Conservation (phyloP, 2,797 vertebrate species). For the Scyliorhinus canicula region DNA sequence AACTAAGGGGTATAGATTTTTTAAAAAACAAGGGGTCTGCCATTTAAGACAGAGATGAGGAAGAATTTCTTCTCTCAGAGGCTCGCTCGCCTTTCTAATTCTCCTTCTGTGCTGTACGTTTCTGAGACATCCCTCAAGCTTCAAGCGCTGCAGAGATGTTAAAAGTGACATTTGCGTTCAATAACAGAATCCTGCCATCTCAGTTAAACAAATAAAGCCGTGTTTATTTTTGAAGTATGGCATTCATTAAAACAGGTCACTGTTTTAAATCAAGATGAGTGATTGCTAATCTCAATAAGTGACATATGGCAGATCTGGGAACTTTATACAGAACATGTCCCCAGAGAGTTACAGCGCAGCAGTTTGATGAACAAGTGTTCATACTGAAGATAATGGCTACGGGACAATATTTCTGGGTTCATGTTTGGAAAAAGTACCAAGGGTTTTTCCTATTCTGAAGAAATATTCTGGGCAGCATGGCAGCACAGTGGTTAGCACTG, state of each 20-base stretch:
- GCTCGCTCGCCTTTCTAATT: too few relatives aligned
- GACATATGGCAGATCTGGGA: neutral
- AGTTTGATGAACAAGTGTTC: neutral
- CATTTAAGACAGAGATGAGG: neutral
- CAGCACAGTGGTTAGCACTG: too few relatives aligned
- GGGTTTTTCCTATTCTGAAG: neutral
- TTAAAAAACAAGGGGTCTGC: neutral
- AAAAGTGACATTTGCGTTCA: neutral
- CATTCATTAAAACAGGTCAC: constrained; percentile 16
- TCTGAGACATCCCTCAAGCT: neutral
- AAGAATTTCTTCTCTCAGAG: neutral
- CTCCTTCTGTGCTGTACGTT: neutral
- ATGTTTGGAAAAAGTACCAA: neutral
- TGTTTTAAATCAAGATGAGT: constrained; percentile 11
- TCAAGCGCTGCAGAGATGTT: neutral
- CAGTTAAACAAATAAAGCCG: constrained; percentile 14
- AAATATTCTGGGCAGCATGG: too few relatives aligned
- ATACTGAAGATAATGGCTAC: neutral
- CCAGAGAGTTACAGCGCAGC: neutral
- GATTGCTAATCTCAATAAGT: constrained; percentile 11
- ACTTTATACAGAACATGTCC: neutral
- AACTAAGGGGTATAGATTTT: neutral
- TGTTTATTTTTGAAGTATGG: constrained; percentile 13
- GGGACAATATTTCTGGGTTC: neutral
- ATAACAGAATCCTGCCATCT: neutral